phyloP scores from a whole-genome alignment of 1,140 invertebrate genomes.

The Aphis craccivora region DNA sequence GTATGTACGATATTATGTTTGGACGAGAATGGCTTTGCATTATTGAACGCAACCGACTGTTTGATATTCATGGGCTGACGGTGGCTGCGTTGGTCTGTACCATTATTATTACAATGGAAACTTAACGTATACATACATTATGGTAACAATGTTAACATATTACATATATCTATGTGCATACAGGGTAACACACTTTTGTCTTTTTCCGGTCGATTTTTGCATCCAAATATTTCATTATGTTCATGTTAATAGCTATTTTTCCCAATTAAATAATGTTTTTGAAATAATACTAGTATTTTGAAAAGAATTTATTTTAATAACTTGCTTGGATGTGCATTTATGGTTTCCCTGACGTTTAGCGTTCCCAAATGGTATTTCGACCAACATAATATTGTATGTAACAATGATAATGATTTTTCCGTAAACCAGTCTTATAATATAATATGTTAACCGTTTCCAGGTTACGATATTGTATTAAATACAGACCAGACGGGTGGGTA shows the following conservation, averaged over 20 bases:
- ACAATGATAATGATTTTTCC: too few relatives aligned
- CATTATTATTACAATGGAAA: not conserved
- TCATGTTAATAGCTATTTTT: not conserved
- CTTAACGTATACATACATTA: not conserved
- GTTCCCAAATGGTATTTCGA: too few relatives aligned
- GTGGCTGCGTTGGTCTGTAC: not conserved
- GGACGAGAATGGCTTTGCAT: constrained; percentile 18
- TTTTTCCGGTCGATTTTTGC: not conserved
- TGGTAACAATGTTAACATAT: not conserved
- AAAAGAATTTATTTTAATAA: too few relatives aligned
- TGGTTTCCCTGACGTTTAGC: too few relatives aligned
- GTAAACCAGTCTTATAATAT: too few relatives aligned
- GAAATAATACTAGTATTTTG: too few relatives aligned
- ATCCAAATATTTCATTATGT: not conserved
- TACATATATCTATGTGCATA: not conserved
- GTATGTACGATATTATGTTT: not conserved
- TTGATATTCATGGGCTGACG: constrained; percentile 32
- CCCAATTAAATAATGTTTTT: too few relatives aligned
- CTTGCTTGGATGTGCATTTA: too few relatives aligned
- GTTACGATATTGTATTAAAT: too few relatives aligned
- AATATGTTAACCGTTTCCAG: too few relatives aligned
- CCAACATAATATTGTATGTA: too few relatives aligned
- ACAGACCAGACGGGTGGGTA: too few relatives aligned
- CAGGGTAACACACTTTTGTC: not conserved
- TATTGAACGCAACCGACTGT: not conserved